Base-by-base conservation (phyloP, 2,797 vertebrate genomes). In the Chiloscyllium punctatum region DNA sequence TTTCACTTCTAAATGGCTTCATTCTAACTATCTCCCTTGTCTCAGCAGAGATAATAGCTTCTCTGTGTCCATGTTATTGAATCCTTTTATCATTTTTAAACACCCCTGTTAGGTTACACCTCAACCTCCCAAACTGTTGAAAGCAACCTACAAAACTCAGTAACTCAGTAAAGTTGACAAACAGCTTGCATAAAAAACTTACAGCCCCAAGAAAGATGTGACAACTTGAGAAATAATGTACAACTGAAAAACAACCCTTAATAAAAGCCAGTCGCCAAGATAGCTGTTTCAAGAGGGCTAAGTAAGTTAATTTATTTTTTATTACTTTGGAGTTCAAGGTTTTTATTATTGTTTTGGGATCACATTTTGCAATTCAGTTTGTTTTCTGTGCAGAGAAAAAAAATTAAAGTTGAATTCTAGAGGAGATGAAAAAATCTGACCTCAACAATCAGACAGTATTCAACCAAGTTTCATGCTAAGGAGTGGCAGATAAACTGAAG, bases 311-410 rank as follows among this genome's bases (percentile, higher is more conserved):
- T 92, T 69, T 92, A 92, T 92, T 92, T 92, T 69, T 92, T 92
- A 92, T 42, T 69, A 92, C n/a, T 92, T 92, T 4, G 23, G 90
- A 42, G 68, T 92, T 6, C 62, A 92, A 16, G 33, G n/a, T 69
- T 92, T 92, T 91, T 69, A 91, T 92, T 92, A 92, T 69, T 92
- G 90, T 92, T 92, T 92, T 66, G 90, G 90, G 62, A 92, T 68
- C n/a, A 21, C 37, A 42, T 92, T 92, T 90, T 92, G 23, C 62
- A 92, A 69, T 25, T 92, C 90, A 92, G 90, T 92, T 92, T 92
- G n/a, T 37, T 92, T 68, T 68, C 62, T 68, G 90, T 92, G 62
- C 4, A 68, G 42, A 90, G 68, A 90, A 33, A n/a, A 62, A 90
- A 21, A 90, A 68, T 25, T 69, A 92, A 69, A 8, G 90, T 18